Evolutionary conservation across 2,113 vertebrate species (phyloP), one percentile per base, ranked within the genome.

Genomic region (Microcebus ravelobensis): DNA sequence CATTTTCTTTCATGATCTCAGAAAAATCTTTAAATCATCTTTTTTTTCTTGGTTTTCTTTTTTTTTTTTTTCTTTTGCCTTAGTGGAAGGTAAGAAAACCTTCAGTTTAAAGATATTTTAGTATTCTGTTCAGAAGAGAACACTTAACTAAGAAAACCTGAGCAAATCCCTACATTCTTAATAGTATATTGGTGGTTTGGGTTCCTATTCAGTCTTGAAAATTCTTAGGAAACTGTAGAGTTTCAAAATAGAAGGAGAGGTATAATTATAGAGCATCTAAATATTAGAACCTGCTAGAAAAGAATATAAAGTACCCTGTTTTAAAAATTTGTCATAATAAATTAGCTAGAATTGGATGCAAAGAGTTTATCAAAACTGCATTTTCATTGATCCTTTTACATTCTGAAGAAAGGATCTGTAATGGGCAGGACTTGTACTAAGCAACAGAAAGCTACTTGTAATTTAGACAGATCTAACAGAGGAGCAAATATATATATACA

Each of bases 1-100:
- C 31, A n/a, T 96, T 91, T 96, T 91, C 76, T 90, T 92, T 95
- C 21, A 42, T 89, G 27, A 52, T 81, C 14, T 68, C 55, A 90
- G 63, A 81, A 96, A 95, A 95, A 76, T 88, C n/a, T 68, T 94
- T 79, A 65, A 91, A 61, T 50, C 20, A 27, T 34, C 31, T 29
- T 63, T 31, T 29, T 63, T 31, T 25, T 68, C 2, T n/a, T 67
- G 7, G 7, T 17, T 61, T 18, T 68, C 68, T 42, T 29, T 63
- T 31, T 42, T 42, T 42, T 42, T 25, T 68, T 17, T 68, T 17
- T 68, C 68, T 50, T 65, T 76, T 88, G 39, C 17, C 17, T 88
- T 50, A 45, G 45, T 92, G 61, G 39, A 17, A 92, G 42, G 8
- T 68, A 87, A 79, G 48, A 88, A 87, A 74, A 65, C 15, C 31